phyloP scores from a whole-genome alignment of 2,888 invertebrate genomes.

The Drosophila demipolita region DNA sequence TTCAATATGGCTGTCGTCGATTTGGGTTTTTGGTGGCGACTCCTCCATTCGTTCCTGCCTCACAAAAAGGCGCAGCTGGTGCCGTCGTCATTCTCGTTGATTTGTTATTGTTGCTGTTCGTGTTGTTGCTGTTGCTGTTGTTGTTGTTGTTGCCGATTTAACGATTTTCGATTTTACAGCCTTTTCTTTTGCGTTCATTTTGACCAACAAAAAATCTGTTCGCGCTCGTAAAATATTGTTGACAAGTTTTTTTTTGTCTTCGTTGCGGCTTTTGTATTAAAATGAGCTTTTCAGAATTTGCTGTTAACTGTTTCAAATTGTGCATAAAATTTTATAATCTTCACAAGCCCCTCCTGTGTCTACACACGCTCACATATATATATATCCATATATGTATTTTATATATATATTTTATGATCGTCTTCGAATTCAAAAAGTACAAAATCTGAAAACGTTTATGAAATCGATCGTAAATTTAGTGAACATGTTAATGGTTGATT shows the following conservation, averaged over 20 bases:
- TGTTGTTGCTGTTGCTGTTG: conserved; percentile 11
- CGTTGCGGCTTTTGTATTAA: conserved; percentile 68
- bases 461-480: conserved; percentile 77
- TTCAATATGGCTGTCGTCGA: conserved; percentile 78
- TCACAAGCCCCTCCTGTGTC: conserved; percentile 32
- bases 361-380: not conserved
- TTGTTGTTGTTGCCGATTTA: conserved; percentile 41
- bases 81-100: conserved; percentile 41
- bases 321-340: conserved; percentile 79
- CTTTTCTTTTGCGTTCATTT: conserved; percentile 48
- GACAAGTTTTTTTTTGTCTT: conserved; percentile 71
- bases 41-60: conserved; percentile 29
- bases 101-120: conserved; percentile 22
- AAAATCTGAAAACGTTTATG: conserved; percentile 61
- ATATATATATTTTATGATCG: conserved; percentile 47
- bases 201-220: conserved; percentile 48
- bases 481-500: conserved; percentile 82
- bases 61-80: conserved; percentile 57
- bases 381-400: not conserved
- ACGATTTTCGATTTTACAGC: conserved; percentile 59
- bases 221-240: conserved; percentile 76
- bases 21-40: conserved; percentile 28
- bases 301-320: conserved; percentile 80
- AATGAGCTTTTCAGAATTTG: conserved; percentile 73
- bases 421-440: conserved; percentile 18